Base-by-base conservation (phyloP, 2,113 vertebrate genomes). In the Nerophis lumbriciformis region DNA sequence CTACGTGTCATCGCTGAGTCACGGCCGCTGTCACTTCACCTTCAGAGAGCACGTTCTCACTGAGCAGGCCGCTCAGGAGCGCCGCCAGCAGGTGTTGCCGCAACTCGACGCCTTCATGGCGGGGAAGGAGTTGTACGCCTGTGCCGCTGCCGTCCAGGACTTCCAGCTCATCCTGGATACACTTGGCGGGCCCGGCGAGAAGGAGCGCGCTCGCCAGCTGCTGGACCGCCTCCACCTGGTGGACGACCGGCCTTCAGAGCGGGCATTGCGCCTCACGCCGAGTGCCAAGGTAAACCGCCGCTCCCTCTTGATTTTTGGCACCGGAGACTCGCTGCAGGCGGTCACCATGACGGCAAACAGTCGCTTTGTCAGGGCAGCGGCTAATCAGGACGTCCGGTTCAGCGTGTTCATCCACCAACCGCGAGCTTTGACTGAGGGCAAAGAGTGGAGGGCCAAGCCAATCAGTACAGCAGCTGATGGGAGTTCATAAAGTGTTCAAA, bases 261-360 rank as follows among this genome's bases (percentile, higher is more conserved):
- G 93, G 78, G 93, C 95, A 35, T 86, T 90, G 74, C 85, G 76
- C 65, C 89, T 99, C 39, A 90, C 89, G 28, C 77, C 87, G 42
- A 98, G 95, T 65, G 93, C 94, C 63, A 98, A 97, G 76, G 91
- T 98, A 71, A 98, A 93, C 54, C 90, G 63, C 10, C 94, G 95
- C 63, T 98, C 96, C 0, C 83, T 98, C 36, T 83, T 89, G 42
- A 98, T 98, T 79, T 99, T 99, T 45, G 97, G 97, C 9, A 98
- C 95, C 0, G 97, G 97, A 28, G 96, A 99, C 77, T 73, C 89
- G 0, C 83, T 98, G 52, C 94, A 86, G 69, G 95, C 97, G 1
- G 85, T 97, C 65, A 98, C 97, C 6, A 94, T 98, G 94, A 98
- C 96, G 0, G 97, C 97, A 5, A 99, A 99, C 65, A 96, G 93